These are phyloP conservation scores for Hydrozoanthus gracilis DNA, from an alignment of 92 coral and sea anemone genomes.

Conservation along the genomic window DNA sequence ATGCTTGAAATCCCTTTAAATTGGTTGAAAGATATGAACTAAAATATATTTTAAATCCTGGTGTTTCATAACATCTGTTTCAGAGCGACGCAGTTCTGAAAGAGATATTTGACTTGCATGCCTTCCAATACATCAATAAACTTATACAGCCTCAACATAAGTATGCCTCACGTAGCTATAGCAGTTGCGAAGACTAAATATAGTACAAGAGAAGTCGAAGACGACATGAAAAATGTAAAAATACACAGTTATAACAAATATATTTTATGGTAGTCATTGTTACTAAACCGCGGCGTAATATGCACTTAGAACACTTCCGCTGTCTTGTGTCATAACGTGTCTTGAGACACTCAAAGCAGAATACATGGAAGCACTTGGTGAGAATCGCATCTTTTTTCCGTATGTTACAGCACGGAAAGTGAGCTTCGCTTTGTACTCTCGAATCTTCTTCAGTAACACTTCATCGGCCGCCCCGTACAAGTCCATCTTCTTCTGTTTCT, in stretches of 20 bases:
- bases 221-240: too few relatives aligned
- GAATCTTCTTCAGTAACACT: slow-evolving; percentile 91
- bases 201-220: too few relatives aligned
- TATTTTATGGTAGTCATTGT: slow-evolving; percentile 93
- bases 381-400: slow-evolving; percentile 97
- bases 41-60: too few relatives aligned
- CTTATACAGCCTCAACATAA: too few relatives aligned
- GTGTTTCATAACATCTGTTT: too few relatives aligned
- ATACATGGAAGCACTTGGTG: slow-evolving; percentile 94
- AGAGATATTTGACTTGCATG: too few relatives aligned
- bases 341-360: slow-evolving; percentile 94
- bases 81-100: too few relatives aligned
- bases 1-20: too few relatives aligned
- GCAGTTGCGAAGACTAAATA: too few relatives aligned
- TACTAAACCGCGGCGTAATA: slow-evolving; percentile 58
- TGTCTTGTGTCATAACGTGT: slow-evolving; percentile 98
- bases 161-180: too few relatives aligned
- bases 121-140: too few relatives aligned
- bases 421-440: slow-evolving; percentile 89
- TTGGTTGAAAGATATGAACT: too few relatives aligned
- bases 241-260: slow-evolving; percentile 52
- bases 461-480: slow-evolving; percentile 97
- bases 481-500: slow-evolving; percentile 95
- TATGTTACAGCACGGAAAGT: slow-evolving; percentile 96
- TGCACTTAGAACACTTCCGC: slow-evolving; percentile 96